A percentile compares a stretch with the other conserved stretches of the same genome.
Conservation (phyloP, 2,797 vertebrate genomes). For the Chaenodraco wilsoni region DNA sequence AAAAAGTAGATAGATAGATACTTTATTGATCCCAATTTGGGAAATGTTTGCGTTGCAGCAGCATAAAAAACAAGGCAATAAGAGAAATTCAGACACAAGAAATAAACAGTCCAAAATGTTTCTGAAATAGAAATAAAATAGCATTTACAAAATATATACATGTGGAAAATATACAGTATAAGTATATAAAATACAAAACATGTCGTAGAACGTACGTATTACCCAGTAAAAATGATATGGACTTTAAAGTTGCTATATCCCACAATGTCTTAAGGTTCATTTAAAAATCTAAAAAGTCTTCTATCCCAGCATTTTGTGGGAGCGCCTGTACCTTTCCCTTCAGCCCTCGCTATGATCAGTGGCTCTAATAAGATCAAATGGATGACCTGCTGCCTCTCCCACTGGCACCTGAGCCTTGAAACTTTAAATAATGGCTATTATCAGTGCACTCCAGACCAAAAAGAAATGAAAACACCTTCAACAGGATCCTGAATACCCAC, state of each 20-base stretch:
- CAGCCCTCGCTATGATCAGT: slow-evolving; percentile 30
- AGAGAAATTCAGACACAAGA: no score
- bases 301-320: neutral
- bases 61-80: no score
- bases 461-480: slow-evolving; percentile 59
- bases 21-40: no score
- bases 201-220: neutral
- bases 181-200: no score
- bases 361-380: slow-evolving; percentile 36
- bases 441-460: slow-evolving; percentile 64
- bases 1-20: no score
- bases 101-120: no score
- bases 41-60: no score
- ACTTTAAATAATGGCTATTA: slow-evolving; percentile 66
- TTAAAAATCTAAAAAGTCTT: neutral
- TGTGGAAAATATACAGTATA: no score
- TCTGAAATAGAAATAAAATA: no score
- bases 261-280: neutral
- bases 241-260: neutral
- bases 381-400: slow-evolving; percentile 40
- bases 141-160: no score
- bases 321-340: slow-evolving; percentile 22
- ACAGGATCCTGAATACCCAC: slow-evolving; percentile 61
- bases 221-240: neutral
- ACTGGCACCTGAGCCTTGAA: slow-evolving; percentile 40